Evolutionary conservation across 2,113 vertebrate genomes (phyloP).

Genomic region (Aleadryas rufinucha): DNA sequence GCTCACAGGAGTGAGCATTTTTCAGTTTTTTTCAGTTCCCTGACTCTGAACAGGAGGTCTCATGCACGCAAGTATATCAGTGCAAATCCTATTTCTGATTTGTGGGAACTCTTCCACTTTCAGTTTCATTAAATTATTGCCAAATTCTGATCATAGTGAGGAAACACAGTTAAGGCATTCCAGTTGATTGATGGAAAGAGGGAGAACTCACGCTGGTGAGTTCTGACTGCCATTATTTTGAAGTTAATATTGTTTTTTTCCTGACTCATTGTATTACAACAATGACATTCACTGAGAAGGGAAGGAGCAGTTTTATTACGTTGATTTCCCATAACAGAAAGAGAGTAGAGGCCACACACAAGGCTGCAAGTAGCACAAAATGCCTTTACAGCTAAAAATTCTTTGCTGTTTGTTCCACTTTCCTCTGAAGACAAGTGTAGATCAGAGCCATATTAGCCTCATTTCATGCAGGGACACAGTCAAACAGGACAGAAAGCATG

Average conservation of each 20-base stretch:
- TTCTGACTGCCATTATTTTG: slow-evolving; percentile 28
- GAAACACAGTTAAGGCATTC: not conserved
- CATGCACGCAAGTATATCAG: not conserved
- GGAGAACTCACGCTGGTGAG: not conserved
- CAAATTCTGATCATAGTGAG: not conserved
- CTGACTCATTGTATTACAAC: slow-evolving; percentile 29
- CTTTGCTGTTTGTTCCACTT: not conserved
- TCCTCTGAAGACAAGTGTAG: not conserved
- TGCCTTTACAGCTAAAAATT: not conserved
- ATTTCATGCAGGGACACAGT: not conserved
- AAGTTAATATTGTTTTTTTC: slow-evolving; percentile 31
- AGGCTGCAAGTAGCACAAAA: not conserved
- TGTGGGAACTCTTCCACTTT: slow-evolving; percentile 33
- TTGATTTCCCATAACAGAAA: not conserved
- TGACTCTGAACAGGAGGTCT: not conserved
- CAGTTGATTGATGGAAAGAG: not conserved
- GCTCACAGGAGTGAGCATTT: not conserved
- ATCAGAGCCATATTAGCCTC: not conserved
- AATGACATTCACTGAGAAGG: slow-evolving; percentile 10
- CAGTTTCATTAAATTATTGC: slow-evolving; percentile 30
- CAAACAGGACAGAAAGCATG: not conserved
- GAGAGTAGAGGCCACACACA: not conserved
- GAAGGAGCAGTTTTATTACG: not conserved
- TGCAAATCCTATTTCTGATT: slow-evolving; percentile 3
- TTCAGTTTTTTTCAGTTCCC: not conserved